Percentiles rank a stretch among this genome's conserved stretches.
These are phyloP conservation scores for Mycogona germanica DNA, from an alignment of 2,888 invertebrate genomes.

Conservation along the genomic window DNA sequence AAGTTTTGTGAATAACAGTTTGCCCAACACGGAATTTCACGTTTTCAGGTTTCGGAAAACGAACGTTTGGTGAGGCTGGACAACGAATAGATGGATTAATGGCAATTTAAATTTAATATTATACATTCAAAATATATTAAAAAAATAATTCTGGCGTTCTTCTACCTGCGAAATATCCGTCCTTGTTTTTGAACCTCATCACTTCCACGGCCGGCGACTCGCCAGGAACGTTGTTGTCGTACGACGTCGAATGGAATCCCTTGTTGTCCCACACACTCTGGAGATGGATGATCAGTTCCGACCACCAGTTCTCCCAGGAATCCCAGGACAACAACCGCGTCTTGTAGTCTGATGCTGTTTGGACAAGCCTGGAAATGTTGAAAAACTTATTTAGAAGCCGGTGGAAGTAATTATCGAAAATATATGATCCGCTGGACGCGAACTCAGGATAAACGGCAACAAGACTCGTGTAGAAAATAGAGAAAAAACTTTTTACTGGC, in stretches of 20 bases:
- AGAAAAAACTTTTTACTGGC: no score
- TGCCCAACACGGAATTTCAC: slow-evolving; percentile 41
- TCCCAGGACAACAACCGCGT: background rate
- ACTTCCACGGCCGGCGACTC: slow-evolving; percentile 38
- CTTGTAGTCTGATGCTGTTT: background rate
- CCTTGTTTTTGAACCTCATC: slow-evolving; percentile 30
- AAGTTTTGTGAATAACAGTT: slow-evolving; percentile 39
- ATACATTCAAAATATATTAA: background rate
- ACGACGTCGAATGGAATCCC: background rate
- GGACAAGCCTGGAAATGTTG: background rate
- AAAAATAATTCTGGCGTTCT: background rate
- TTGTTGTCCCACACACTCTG: background rate
- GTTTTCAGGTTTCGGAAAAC: slow-evolving; percentile 33
- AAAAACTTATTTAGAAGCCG: no score
- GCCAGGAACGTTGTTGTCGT: slow-evolving; percentile 23
- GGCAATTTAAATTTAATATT: background rate
- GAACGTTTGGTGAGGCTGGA: slow-evolving; percentile 31
- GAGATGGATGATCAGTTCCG: background rate
- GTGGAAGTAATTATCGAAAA: no score
- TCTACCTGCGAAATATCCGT: slow-evolving; percentile 34
- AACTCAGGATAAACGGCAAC: no score
- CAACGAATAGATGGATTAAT: background rate
- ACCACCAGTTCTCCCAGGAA: slow-evolving; percentile 4
- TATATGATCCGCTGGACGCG: no score
- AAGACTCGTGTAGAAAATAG: no score